Evolutionary conservation across 2,113 vertebrate species (phyloP), one percentile per base, ranked within the genome.

Genomic region (Menidia beryllina): DNA sequence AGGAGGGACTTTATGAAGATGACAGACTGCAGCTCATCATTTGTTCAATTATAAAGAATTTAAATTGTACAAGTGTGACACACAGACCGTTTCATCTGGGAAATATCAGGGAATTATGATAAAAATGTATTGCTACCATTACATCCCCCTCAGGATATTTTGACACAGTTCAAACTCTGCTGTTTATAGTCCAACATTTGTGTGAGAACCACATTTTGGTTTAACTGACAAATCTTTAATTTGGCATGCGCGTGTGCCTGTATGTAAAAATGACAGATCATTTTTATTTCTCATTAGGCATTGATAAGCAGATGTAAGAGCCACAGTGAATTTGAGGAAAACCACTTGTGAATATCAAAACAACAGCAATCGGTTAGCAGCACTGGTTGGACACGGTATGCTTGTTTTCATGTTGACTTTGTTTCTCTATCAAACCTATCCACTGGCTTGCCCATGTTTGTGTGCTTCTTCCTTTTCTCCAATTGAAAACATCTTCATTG

Each of bases 401-500:
- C 82, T 77, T 83, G 62, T 57, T 72, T 70, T 79, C 62, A 83
- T 82, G 77, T 77, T 66, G 62, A 79, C 60, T 69, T 62, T 79
- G 62, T 86, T 70, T 81, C 75, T 69, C 57, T 79, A 81, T 86
- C 78, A 77, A 77, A 77, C 53, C 55, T 76, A 67, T 67, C 77
- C 82, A 65, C 27, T 21, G 48, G 53, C 72, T 19, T 38, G 43
- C 55, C 51, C 41, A 71, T 34, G 63, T 58, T 67, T 72, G 34
- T 73, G 77, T 73, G 60, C 56, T 56, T 34, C 60, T 69, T 34
- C 57, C 66, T 77, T 89, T 76, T 61, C 67, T 60, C 48, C 75
- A 76, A 84, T 82, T 88, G 77, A 77, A 91, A 85, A 87, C 82
- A 77, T 85, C 72, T 86, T 80, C 64, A 76, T 60, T 67, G 50